A percentile compares a stretch with the other conserved stretches of the same genome.
These are phyloP conservation scores for Apocrypta bakeri DNA, from an alignment of 1,140 invertebrate genomes.

Conservation along the genomic window DNA sequence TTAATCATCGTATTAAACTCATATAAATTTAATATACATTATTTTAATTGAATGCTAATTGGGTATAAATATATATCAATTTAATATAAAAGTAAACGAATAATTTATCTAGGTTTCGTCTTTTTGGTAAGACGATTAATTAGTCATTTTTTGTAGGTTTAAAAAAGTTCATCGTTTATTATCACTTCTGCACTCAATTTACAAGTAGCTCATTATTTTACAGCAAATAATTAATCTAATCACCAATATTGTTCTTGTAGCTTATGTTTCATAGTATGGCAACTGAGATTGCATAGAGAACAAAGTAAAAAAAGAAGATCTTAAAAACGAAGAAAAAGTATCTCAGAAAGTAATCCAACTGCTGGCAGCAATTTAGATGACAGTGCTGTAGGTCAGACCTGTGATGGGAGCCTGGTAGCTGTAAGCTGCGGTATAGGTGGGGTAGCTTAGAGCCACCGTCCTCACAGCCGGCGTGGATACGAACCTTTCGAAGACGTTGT, in stretches of 20 bases:
- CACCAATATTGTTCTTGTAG: too few species aligned
- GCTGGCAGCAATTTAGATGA: slow-evolving; percentile 54
- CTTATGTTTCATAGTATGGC: too few species aligned
- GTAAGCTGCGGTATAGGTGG: slow-evolving; percentile 65
- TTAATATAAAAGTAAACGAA: too few species aligned
- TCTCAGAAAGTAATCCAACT: not conserved
- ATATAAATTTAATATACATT: too few species aligned
- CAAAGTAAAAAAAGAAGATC: not conserved
- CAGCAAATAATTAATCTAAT: not conserved
- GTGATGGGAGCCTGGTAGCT: slow-evolving; percentile 62
- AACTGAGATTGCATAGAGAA: not conserved
- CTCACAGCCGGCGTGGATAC: slow-evolving; percentile 53
- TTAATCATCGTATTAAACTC: too few species aligned
- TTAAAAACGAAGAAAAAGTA: too few species aligned
- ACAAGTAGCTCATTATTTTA: not conserved
- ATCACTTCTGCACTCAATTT: slow-evolving; percentile 24
- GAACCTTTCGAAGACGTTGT: slow-evolving; percentile 50
- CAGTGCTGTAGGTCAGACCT: slow-evolving; percentile 61
- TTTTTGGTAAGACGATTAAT: too few species aligned
- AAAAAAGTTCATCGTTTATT: slow-evolving; percentile 33
- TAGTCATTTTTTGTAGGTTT: not conserved
- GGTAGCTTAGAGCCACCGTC: slow-evolving; percentile 56
- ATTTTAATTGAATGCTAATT: too few species aligned
- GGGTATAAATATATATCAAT: too few species aligned
- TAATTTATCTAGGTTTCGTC: too few species aligned